Evolutionary conservation across 2,113 vertebrate species (phyloP).

Genomic region (Xyrauchen texanus): DNA sequence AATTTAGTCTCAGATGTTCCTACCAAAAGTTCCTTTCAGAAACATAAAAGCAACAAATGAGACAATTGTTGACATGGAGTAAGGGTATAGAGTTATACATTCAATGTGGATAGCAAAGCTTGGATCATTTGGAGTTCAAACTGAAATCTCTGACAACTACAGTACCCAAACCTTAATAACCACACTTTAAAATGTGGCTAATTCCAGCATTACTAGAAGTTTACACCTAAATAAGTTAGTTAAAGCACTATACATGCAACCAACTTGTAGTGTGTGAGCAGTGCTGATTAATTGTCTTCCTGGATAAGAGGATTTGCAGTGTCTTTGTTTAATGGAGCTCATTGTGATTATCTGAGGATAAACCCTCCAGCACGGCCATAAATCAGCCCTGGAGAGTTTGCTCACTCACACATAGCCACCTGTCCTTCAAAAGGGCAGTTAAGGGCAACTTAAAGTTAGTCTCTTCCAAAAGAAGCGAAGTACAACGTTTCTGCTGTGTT

Average conservation of each 20-base stretch:
- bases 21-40: too few relatives aligned
- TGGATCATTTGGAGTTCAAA: too few relatives aligned
- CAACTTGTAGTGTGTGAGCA: constrained; percentile 14
- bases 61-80: too few relatives aligned
- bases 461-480: constrained; percentile 16
- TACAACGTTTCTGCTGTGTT: neutral
- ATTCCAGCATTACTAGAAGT: neutral
- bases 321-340: constrained; percentile 36
- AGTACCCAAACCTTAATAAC: too few relatives aligned
- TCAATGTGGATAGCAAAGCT: too few relatives aligned
- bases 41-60: too few relatives aligned
- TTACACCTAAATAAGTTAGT: neutral
- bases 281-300: constrained; percentile 48
- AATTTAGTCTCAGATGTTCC: too few relatives aligned
- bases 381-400: constrained; percentile 30
- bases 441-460: constrained; percentile 16
- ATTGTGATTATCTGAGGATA: constrained; percentile 44
- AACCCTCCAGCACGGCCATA: constrained; percentile 27
- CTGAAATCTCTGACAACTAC: too few relatives aligned
- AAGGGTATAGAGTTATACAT: too few relatives aligned
- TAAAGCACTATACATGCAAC: constrained; percentile 37
- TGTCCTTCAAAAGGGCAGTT: constrained; percentile 32
- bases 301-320: constrained; percentile 25
- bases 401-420: constrained; percentile 27
- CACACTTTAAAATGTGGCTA: neutral